Evolutionary conservation across 2,113 vertebrate species (phyloP).

Genomic region (Prunella himalayana): DNA sequence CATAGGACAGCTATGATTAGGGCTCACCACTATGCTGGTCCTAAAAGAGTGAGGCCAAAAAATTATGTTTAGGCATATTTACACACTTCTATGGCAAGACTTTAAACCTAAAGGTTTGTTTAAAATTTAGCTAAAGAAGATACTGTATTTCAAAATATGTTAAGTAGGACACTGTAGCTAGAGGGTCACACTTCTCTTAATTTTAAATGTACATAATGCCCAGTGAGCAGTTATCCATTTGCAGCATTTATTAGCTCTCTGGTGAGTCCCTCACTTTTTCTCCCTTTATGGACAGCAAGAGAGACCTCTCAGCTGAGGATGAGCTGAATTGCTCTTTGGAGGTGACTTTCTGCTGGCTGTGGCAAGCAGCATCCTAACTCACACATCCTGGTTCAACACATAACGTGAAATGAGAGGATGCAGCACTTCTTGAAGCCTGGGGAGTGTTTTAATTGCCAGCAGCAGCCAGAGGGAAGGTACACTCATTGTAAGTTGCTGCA

Average conservation of each 20-base stretch:
- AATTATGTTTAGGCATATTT: background rate
- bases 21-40: background rate
- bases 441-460: background rate
- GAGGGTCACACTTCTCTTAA: background rate
- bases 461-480: background rate
- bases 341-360: background rate
- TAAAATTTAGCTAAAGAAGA: background rate
- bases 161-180: background rate
- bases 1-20: background rate
- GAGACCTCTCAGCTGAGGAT: background rate
- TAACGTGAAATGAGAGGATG: rapidly evolving
- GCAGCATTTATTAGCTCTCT: background rate
- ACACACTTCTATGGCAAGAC: background rate
- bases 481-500: background rate
- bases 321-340: background rate
- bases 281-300: background rate
- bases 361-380: background rate
- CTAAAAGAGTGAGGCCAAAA: background rate
- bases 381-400: background rate
- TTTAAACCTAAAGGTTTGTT: background rate
- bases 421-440: background rate
- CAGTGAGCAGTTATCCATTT: background rate
- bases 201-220: background rate
- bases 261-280: background rate
- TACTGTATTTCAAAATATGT: background rate